Evolutionary conservation across 2,888 invertebrate genomes (phyloP).

Genomic region (Apotomis turbidana): DNA sequence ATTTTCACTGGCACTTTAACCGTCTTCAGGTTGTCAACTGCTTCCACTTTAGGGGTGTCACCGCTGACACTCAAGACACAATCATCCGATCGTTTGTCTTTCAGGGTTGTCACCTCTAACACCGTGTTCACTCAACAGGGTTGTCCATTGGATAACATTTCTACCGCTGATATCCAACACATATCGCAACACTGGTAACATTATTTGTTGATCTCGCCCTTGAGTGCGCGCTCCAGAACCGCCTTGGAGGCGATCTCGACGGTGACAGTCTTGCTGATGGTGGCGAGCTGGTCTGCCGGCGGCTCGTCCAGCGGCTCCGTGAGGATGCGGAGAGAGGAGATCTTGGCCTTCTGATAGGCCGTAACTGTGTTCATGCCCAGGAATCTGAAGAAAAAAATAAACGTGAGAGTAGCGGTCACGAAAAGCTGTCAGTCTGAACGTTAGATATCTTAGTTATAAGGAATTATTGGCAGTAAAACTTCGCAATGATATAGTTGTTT

Average conservation of each 20-base stretch:
- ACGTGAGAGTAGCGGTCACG: background rate
- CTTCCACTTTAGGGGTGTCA: background rate
- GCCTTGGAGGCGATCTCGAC: constrained; percentile 77
- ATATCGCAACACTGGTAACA: constrained; percentile 16
- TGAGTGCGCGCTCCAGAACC: constrained; percentile 70
- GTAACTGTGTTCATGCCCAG: constrained; percentile 93
- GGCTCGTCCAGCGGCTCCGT: constrained; percentile 58
- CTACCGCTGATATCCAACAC: too few species aligned
- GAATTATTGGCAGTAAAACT: too few species aligned
- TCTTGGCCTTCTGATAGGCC: constrained; percentile 96
- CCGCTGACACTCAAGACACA: background rate
- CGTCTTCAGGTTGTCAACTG: too few species aligned
- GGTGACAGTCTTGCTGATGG: constrained; percentile 79
- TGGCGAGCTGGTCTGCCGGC: constrained; percentile 63
- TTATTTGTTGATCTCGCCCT: constrained; percentile 59
- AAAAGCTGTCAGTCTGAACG: too few species aligned
- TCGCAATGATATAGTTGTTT: too few species aligned
- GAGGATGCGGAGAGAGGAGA: constrained; percentile 91
- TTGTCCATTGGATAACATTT: too few species aligned
- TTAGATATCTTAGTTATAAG: too few species aligned
- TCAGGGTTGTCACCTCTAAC: too few species aligned
- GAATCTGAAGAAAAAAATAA: constrained; percentile 84
- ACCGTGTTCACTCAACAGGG: too few species aligned
- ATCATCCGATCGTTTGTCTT: too few species aligned
- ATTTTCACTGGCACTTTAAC: too few species aligned